phyloP scores from a whole-genome alignment of 1,140 invertebrate species.

The Chironomus striatipennis region DNA sequence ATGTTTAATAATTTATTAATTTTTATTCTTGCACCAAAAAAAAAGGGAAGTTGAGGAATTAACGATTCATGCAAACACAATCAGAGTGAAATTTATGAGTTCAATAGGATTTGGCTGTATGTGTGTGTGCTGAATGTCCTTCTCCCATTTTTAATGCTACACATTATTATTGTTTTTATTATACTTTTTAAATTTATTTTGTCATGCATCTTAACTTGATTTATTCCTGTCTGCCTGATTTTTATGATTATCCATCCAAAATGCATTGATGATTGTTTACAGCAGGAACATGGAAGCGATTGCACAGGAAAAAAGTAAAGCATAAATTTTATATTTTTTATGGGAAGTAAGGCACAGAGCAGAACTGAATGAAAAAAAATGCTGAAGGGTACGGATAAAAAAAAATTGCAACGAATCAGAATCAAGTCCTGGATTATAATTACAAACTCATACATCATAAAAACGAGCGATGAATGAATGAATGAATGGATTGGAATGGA shows the following conservation, averaged over 20 bases:
- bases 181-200: background rate
- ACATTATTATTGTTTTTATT: no score
- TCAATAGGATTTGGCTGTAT: background rate
- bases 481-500: background rate
- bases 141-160: no score
- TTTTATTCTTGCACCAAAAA: background rate
- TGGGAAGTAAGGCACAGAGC: background rate
- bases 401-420: no score
- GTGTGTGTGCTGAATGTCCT: background rate
- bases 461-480: background rate
- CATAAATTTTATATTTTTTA: background rate
- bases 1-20: slow-evolving; percentile 19
- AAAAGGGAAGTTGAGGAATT: slow-evolving; percentile 4
- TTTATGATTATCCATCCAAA: background rate
- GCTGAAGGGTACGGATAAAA: no score
- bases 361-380: no score
- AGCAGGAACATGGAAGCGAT: background rate
- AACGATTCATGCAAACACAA: background rate
- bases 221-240: background rate
- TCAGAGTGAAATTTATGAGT: background rate
- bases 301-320: background rate
- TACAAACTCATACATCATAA: background rate
- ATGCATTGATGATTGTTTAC: background rate
- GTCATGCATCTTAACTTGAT: slow-evolving; percentile 3
- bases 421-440: no score